These are phyloP conservation scores for Pocillopora verrucosa DNA, from an alignment of 64 coral and sea anemone genomes.

Conservation along the genomic window DNA sequence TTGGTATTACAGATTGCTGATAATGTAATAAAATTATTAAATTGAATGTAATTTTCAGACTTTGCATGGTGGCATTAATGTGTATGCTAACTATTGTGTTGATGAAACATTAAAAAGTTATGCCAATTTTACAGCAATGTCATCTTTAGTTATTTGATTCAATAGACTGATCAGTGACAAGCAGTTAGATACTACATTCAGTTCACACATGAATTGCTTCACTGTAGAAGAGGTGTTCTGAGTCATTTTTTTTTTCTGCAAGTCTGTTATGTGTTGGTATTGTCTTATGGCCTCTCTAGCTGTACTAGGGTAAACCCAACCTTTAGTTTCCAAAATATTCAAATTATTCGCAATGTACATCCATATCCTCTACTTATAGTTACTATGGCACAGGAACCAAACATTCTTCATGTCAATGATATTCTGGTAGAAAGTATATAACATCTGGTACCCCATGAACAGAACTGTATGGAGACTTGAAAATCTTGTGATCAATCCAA, in stretches of 20 bases:
- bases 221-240: not conserved
- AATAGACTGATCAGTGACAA: too few relatives aligned
- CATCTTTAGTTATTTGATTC: too few relatives aligned
- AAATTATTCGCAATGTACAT: slow-evolving; percentile 27
- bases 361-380: slow-evolving; percentile 9
- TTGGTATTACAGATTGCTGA: not conserved
- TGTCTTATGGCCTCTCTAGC: not conserved
- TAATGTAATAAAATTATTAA: not conserved
- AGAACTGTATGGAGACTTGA: too few relatives aligned
- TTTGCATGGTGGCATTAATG: too few relatives aligned
- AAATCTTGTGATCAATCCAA: too few relatives aligned
- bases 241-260: not conserved
- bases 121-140: too few relatives aligned
- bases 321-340: slow-evolving; percentile 16
- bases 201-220: not conserved
- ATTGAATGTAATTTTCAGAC: too few relatives aligned
- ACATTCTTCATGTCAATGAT: too few relatives aligned
- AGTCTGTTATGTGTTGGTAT: not conserved
- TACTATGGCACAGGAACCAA: slow-evolving; percentile 1
- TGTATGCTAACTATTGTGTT: too few relatives aligned
- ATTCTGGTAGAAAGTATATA: too few relatives aligned
- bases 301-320: slow-evolving; percentile 8
- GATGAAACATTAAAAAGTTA: too few relatives aligned
- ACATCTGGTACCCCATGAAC: too few relatives aligned
- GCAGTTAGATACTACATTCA: not conserved